phyloP scores from a whole-genome alignment of 2,888 invertebrate species.

The Patella ulyssiponensis region DNA sequence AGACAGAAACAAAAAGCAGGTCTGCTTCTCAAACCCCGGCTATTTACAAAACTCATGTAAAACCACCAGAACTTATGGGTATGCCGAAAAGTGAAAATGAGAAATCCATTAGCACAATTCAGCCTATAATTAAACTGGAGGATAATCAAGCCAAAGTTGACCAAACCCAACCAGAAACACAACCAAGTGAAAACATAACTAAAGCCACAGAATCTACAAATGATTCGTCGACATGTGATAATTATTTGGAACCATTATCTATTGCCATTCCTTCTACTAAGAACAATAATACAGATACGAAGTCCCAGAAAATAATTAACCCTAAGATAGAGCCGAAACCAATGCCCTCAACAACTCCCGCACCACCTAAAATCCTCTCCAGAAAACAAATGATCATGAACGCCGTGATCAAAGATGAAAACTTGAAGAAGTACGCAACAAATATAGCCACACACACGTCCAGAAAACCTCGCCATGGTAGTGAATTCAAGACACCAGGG shows the following conservation, averaged over 20 bases:
- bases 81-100: not conserved
- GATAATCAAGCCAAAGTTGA: not conserved
- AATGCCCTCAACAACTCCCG: slow-evolving; percentile 11
- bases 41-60: slow-evolving; percentile 6
- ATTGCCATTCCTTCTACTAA: slow-evolving; percentile 28
- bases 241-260: slow-evolving; percentile 26
- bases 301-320: not conserved
- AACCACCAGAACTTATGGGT: not conserved
- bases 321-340: not conserved
- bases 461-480: slow-evolving; percentile 24
- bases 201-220: not conserved
- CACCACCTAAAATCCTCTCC: slow-evolving; percentile 37
- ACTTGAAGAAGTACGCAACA: slow-evolving; percentile 48
- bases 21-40: not conserved
- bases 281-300: not conserved
- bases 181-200: not conserved
- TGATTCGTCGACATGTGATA: slow-evolving; percentile 9
- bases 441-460: slow-evolving; percentile 11
- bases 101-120: not conserved
- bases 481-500: slow-evolving; percentile 21
- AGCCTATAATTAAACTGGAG: not conserved
- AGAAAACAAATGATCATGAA: slow-evolving; percentile 58
- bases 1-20: not conserved
- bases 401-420: slow-evolving; percentile 54
- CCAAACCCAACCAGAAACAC: not conserved